Evolutionary conservation across 2,797 vertebrate species (phyloP), one percentile per base, ranked within the genome.

Genomic region (Orientallactaga sibirica): DNA sequence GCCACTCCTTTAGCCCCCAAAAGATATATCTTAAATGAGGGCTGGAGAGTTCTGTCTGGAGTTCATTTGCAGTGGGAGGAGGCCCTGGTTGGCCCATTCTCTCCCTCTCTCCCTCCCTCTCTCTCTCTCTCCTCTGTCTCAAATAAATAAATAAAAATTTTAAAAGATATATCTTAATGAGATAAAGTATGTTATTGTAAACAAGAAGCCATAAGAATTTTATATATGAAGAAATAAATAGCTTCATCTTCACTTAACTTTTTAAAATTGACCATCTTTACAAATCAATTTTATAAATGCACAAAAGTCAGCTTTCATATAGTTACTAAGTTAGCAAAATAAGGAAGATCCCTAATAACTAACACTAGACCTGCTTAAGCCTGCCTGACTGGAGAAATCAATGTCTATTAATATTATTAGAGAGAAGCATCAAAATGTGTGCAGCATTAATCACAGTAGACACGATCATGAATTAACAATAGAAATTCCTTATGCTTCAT

Each of bases 211-310:
- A 18, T 61, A 83, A 91, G 62, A 43, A 33, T 43, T 14, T 52
- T 52, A 24, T 93, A 70, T 84, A 52, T 48, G 33, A 88, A 92
- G 22, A 43, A 79, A 90, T 55, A 90, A 94, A 86, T 4, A 68
- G n/a, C n/a, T 52, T 84, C 71, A 88, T 64, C 16, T 91, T 95
- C 82, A 87, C n/a, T 58, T 79, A 76, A 83, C 19, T 90, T 92
- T 58, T 87, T 94, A 37, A 83, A 92, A 76, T 9, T 85, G 33
- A 81, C 43, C 7, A 75, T 79, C 66, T 93, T 79, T 33, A 71
- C 76, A 95, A 78, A 48, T 62, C 55, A 91, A 78, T 71, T 83
- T 86, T 80, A 83, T 4, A 86, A 86, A 80, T 37, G 81, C 41
- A 79, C 19, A 79, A 61, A 90, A 78, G 58, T 87, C 22, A 71